Conservation (phyloP, 2,888 invertebrate species). For the Hyppa rectilinea region DNA sequence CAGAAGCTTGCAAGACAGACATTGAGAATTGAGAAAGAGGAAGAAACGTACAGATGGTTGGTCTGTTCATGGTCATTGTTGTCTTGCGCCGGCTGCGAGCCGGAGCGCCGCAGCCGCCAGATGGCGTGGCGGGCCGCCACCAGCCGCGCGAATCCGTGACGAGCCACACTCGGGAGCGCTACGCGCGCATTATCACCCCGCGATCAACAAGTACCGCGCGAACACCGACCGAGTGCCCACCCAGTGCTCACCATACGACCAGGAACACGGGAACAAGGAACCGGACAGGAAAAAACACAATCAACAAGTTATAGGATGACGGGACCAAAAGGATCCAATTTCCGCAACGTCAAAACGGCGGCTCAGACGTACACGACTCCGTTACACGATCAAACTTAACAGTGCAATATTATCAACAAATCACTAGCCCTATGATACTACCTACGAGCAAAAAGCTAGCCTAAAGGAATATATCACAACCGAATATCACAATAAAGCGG, state of each 20-base stretch:
- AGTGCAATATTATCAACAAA: conserved; percentile 54
- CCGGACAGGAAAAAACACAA: conserved; percentile 41
- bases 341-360: conserved; percentile 75
- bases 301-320: conserved; percentile 75
- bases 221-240: conserved; percentile 67
- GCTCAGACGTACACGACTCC: conserved; percentile 73
- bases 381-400: conserved; percentile 68
- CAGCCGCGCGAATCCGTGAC: conserved; percentile 93
- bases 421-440: conserved; percentile 63
- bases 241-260: conserved; percentile 76
- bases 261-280: conserved; percentile 69
- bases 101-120: conserved; percentile 92
- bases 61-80: conserved; percentile 89
- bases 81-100: conserved; percentile 88
- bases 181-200: conserved; percentile 84
- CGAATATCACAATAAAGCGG: conserved; percentile 89
- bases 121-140: conserved; percentile 94
- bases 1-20: conserved; percentile 73
- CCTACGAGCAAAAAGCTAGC: conserved; percentile 88
- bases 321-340: conserved; percentile 63
- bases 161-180: conserved; percentile 91
- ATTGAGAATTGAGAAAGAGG: conserved; percentile 80
- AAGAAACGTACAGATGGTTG: conserved; percentile 90
- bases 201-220: conserved; percentile 80
- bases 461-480: conserved; percentile 88